Evolutionary conservation across 2,888 invertebrate species (phyloP), one percentile per base, ranked within the genome.

Genomic region (Panopea generosa): DNA sequence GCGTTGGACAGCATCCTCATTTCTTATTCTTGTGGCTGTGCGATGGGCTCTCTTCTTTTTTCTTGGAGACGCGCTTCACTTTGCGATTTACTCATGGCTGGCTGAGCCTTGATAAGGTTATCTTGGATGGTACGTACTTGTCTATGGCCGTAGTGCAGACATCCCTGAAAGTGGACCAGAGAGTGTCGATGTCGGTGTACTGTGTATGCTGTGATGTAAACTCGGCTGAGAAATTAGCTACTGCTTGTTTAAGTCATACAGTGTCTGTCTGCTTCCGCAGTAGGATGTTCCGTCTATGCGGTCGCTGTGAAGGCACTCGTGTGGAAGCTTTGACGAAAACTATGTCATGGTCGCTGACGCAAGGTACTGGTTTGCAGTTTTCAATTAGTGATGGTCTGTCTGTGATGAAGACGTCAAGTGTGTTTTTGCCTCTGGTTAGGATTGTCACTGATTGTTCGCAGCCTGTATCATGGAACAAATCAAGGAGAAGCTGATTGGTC

Each of bases 351-450:
- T 53, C 9, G 60, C 53, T 24, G n/a, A n/a, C n/a, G n/a, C n/a
- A n/a, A n/a, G 60, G 68, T 9, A 43, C 24, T 6, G 60, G 53
- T 20, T 60, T 60, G 22, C 59, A 50, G 16, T 24, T 50, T 20
- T 50, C 14, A 16, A 61, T n/a, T 0, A 70, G 61, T 1, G 43
- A n/a, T n/a, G n/a, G n/a, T n/a, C n/a, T n/a, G n/a, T n/a, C n/a
- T n/a, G n/a, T n/a, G n/a, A n/a, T n/a, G 33, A 70, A 60, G 3
- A 61, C 16, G 55, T 70, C 62, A 2, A 70, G 56, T 16, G 53
- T 70, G 43, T 61, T 70, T 1, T 43, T 18, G 18, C 55, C 55
- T 18, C 59, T 47, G n/a, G n/a, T n/a, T n/a, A n/a, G n/a, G 6
- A 53, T 68, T 2, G 60, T 24, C n/a, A 68, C 60, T 26, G 24